These are phyloP conservation scores for Siphlonurus alternatus DNA, from an alignment of 2,888 invertebrate species.

Conservation along the genomic window DNA sequence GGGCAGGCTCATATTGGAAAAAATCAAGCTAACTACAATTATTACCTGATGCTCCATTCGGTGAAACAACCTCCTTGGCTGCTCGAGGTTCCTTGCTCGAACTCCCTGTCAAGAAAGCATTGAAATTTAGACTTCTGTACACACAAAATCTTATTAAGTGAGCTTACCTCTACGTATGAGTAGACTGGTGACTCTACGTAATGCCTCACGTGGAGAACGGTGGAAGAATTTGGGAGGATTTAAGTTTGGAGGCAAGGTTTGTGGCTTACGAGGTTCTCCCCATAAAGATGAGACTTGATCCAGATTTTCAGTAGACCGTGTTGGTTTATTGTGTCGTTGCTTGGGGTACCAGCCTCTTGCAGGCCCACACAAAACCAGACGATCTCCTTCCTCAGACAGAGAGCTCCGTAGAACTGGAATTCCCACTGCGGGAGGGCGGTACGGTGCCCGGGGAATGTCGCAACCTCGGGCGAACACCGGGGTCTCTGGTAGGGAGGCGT, in stretches of 20 bases:
- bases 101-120: background rate
- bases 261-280: conserved; percentile 47
- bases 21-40: too few species aligned
- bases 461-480: conserved; percentile 65
- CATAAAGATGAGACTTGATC: conserved; percentile 33
- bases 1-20: too few species aligned
- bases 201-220: conserved; percentile 70
- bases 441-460: conserved; percentile 70
- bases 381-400: background rate
- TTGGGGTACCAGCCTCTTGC: conserved; percentile 22
- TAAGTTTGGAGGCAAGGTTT: conserved; percentile 74
- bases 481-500: conserved; percentile 61
- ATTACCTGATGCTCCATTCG: background rate
- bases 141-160: conserved; percentile 16
- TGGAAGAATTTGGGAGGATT: conserved; percentile 73
- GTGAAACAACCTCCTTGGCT: background rate
- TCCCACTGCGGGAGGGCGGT: conserved; percentile 27
- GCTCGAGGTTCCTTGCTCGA: background rate
- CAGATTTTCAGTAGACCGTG: conserved; percentile 58
- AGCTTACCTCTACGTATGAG: conserved; percentile 57
- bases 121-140: too few species aligned
- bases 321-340: conserved; percentile 21
- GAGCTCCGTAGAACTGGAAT: background rate
- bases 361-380: conserved; percentile 8
- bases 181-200: conserved; percentile 74